phyloP scores from a whole-genome alignment of 1,140 invertebrate genomes.

The Theocolax elegans region DNA sequence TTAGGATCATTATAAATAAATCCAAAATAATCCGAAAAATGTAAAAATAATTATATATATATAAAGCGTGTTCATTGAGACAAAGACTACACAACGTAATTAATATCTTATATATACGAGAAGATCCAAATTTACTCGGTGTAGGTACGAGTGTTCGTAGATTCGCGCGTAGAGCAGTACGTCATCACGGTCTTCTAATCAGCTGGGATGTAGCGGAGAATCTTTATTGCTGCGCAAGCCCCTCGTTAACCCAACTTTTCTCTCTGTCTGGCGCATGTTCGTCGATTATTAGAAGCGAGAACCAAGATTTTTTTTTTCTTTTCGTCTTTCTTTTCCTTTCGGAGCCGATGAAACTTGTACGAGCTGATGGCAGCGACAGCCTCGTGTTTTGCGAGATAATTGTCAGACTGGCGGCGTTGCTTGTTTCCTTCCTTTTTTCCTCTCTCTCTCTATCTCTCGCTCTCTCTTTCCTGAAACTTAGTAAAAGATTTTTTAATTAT shows the following conservation, averaged over 20 bases:
- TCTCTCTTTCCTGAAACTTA: neutral
- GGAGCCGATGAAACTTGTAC: conserved; percentile 45
- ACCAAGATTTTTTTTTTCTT: too few relatives aligned
- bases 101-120: too few relatives aligned
- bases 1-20: too few relatives aligned
- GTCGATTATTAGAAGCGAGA: conserved; percentile 53
- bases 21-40: too few relatives aligned
- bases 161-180: conserved; percentile 49
- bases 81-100: too few relatives aligned
- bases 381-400: conserved; percentile 19
- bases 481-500: conserved; percentile 11
- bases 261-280: conserved; percentile 27
- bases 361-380: neutral
- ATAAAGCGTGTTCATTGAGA: too few relatives aligned
- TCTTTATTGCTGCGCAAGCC: conserved; percentile 52
- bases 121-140: too few relatives aligned
- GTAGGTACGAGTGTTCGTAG: conserved; percentile 54
- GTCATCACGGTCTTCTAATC: conserved; percentile 54
- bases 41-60: too few relatives aligned
- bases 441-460: neutral
- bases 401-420: neutral
- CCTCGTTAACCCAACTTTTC: conserved; percentile 51
- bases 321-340: conserved; percentile 26
- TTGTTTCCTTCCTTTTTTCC: neutral
- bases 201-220: conserved; percentile 47